Conservation (phyloP, 2,888 invertebrate genomes). For the Anagyrus pseudococci region DNA sequence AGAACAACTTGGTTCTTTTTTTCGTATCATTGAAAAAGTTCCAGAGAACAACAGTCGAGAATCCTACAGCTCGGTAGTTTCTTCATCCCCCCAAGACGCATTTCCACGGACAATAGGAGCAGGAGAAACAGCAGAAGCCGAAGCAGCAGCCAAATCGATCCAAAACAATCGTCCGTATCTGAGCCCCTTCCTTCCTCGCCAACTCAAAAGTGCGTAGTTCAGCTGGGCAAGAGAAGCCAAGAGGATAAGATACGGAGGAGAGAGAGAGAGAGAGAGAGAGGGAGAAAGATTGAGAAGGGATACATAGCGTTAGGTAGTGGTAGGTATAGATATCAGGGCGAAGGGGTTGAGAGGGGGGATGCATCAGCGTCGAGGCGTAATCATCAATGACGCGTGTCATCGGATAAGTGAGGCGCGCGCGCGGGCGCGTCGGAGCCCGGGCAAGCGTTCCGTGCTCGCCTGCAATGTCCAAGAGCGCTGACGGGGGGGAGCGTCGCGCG, state of each 20-base stretch:
- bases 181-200: background rate
- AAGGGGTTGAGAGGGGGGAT: too few species aligned
- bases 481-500: background rate
- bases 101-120: too few species aligned
- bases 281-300: background rate
- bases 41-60: too few species aligned
- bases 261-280: conserved; percentile 23
- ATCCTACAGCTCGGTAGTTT: too few species aligned
- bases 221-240: conserved; percentile 18
- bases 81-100: too few species aligned
- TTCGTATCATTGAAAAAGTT: too few species aligned
- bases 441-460: background rate
- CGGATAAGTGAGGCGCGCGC: conserved; percentile 16
- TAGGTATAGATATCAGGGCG: too few species aligned
- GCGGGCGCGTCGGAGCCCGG: background rate
- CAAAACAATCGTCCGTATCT: conserved; percentile 14
- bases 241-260: conserved; percentile 29
- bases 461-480: background rate
- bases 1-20: too few species aligned
- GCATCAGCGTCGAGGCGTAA: conserved; percentile 15
- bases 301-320: too few species aligned
- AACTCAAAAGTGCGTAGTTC: conserved; percentile 28
- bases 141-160: conserved; percentile 14
- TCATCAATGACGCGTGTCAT: conserved; percentile 37
- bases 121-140: too few species aligned